Conservation (phyloP, 2,797 vertebrate genomes). For the Danio tinwini region DNA sequence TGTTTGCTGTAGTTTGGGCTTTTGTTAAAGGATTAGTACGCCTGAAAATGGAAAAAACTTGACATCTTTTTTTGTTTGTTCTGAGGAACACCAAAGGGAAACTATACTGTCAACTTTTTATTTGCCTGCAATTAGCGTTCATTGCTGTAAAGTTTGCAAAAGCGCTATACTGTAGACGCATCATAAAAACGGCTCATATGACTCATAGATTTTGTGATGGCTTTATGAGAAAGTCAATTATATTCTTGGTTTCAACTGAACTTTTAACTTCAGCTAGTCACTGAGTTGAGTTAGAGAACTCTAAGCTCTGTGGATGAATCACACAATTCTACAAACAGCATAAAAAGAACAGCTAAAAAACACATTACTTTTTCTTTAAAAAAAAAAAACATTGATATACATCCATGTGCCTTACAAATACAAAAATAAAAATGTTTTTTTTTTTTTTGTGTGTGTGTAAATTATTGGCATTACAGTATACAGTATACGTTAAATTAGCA, state of each 20-base stretch:
- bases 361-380: too few relatives aligned
- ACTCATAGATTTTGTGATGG: not conserved
- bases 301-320: not conserved
- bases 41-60: slow-evolving; percentile 10
- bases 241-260: not conserved
- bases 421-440: too few relatives aligned
- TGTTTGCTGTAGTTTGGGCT: slow-evolving; percentile 13
- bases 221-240: not conserved
- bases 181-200: not conserved
- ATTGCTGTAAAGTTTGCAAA: not conserved
- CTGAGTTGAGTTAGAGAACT: not conserved
- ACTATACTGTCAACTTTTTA: not conserved
- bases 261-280: not conserved
- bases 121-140: not conserved
- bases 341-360: too few relatives aligned
- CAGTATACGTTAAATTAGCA: too few relatives aligned
- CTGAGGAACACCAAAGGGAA: not conserved
- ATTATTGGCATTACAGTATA: too few relatives aligned
- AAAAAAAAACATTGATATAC: too few relatives aligned
- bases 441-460: too few relatives aligned
- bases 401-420: too few relatives aligned
- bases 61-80: slow-evolving; percentile 16
- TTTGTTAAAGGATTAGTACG: slow-evolving; percentile 14
- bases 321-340: not conserved
- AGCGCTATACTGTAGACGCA: not conserved